phyloP scores from a whole-genome alignment of 2,797 vertebrate genomes.

The Tinamus major region DNA sequence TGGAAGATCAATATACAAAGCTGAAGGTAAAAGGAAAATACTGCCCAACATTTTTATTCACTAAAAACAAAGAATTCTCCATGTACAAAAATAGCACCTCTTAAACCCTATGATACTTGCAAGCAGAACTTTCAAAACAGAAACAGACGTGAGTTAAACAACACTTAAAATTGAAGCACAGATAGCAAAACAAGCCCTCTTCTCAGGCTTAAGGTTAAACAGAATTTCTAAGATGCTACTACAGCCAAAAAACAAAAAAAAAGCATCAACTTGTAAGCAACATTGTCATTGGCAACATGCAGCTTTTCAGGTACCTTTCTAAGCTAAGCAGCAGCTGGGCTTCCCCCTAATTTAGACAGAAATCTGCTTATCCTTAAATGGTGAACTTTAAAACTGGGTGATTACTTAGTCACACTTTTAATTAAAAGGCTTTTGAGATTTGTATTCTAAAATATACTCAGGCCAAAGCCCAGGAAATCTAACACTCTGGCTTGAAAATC shows the following conservation, averaged over 20 bases:
- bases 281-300: rapidly evolving
- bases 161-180: not conserved
- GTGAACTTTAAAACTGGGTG: not conserved
- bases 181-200: not conserved
- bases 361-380: not conserved
- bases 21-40: slow-evolving; percentile 8
- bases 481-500: not conserved
- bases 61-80: not conserved
- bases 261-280: not conserved
- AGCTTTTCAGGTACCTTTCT: slow-evolving; percentile 12
- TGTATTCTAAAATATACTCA: not conserved
- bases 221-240: rapidly evolving
- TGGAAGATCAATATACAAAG: not conserved
- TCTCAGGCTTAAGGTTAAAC: not conserved
- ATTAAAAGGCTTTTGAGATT: not conserved
- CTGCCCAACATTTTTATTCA: not conserved
- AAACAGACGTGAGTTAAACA: not conserved
- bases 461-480: not conserved
- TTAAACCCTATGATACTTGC: rapidly evolving
- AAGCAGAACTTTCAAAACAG: not conserved
- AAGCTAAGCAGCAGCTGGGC: slow-evolving; percentile 16
- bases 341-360: not conserved
- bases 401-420: slow-evolving; percentile 12
- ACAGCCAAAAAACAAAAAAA: not conserved
- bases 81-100: rapidly evolving